A percentile compares a stretch with the other conserved stretches of the same genome.
Conservation (phyloP, 2,888 invertebrate genomes). For the Drosophila cognata region DNA sequence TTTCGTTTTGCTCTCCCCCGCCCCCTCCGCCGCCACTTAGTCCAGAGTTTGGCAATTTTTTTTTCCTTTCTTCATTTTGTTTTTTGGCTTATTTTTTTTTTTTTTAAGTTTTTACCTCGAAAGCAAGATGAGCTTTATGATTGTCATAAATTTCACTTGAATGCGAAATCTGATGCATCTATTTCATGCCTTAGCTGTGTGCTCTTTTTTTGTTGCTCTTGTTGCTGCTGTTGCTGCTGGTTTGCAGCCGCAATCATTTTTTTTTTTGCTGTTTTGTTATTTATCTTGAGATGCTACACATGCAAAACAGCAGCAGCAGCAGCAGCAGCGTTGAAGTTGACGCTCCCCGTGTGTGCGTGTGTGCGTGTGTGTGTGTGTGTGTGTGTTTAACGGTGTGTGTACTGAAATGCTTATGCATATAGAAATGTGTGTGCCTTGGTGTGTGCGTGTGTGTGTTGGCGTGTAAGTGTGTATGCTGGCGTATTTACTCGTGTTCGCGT, state of each 20-base stretch:
- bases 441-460: neutral
- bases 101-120: conserved; percentile 73
- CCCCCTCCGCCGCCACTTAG: conserved; percentile 1
- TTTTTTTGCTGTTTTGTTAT: conserved; percentile 51
- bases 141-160: conserved; percentile 79
- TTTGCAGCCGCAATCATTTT: conserved; percentile 4
- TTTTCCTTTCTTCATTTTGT: conserved; percentile 1
- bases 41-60: conserved; percentile 20
- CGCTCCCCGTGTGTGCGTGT: conserved; percentile 32
- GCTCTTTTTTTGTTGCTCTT: conserved; percentile 32
- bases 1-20: neutral
- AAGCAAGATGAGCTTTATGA: conserved; percentile 78
- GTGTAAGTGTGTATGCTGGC: conserved; percentile 42
- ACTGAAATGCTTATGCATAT: conserved; percentile 53
- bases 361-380: conserved; percentile 37
- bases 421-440: neutral
- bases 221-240: conserved; percentile 8
- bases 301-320: conserved; percentile 61
- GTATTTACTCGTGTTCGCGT: conserved; percentile 79
- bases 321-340: conserved; percentile 49
- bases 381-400: conserved; percentile 36
- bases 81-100: conserved; percentile 9
- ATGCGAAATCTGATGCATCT: conserved; percentile 79
- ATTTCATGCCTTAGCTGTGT: conserved; percentile 63
- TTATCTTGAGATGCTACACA: conserved; percentile 72